Evolutionary conservation across 2,888 invertebrate species (phyloP).

Genomic region (Rhorus exstirpatorius): DNA sequence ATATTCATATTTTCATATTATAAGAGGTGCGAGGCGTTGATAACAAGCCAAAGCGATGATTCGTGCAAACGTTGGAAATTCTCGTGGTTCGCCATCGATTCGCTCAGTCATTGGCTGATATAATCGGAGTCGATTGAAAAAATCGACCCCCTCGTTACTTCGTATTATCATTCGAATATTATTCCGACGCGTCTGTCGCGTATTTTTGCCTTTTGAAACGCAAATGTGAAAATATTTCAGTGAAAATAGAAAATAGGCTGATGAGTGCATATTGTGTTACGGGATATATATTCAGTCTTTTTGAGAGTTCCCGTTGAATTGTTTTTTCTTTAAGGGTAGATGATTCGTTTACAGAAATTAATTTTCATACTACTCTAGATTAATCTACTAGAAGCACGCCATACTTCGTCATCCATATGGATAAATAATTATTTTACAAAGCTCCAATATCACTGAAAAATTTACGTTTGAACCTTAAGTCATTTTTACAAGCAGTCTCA

Average conservation of each 20-base stretch:
- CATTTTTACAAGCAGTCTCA: too few relatives aligned
- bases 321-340: conserved; percentile 30
- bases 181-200: conserved; percentile 5
- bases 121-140: conserved; percentile 22
- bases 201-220: not conserved
- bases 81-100: conserved; percentile 3
- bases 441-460: too few relatives aligned
- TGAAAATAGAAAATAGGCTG: not conserved
- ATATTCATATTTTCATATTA: conserved; percentile 31
- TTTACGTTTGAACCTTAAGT: too few relatives aligned
- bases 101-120: conserved; percentile 23
- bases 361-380: too few relatives aligned
- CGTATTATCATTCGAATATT: conserved; percentile 20
- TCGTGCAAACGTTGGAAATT: conserved; percentile 30
- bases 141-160: conserved; percentile 28
- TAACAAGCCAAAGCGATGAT: conserved; percentile 42
- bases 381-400: too few relatives aligned
- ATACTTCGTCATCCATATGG: too few relatives aligned
- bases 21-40: conserved; percentile 12
- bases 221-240: not conserved
- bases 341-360: too few relatives aligned
- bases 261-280: too few relatives aligned
- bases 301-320: too few relatives aligned
- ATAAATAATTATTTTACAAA: too few relatives aligned
- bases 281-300: too few relatives aligned